Percentiles rank a stretch among this genome's conserved stretches.
Conservation (phyloP, 2,113 vertebrate genomes). For the Lutjanus erythropterus region DNA sequence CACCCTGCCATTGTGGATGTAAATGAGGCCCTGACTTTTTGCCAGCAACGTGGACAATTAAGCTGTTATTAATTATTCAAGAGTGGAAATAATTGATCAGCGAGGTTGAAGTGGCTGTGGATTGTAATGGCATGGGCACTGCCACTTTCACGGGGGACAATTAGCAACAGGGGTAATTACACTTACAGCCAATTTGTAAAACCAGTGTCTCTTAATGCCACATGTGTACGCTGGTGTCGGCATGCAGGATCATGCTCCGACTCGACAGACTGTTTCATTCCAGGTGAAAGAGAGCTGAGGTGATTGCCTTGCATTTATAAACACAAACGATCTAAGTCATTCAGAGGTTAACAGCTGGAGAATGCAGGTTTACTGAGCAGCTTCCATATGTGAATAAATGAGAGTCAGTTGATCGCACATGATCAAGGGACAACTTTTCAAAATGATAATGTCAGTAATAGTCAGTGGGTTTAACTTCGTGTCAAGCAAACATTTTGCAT, state of each 20-base stretch:
- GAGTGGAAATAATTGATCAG: constrained; percentile 77
- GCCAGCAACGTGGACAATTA: constrained; percentile 58
- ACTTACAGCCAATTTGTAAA: constrained; percentile 77
- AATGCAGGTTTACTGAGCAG: not conserved
- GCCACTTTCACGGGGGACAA: constrained; percentile 76
- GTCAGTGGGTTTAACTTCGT: too few species aligned
- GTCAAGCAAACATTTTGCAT: too few species aligned
- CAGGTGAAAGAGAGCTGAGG: not conserved
- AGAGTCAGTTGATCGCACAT: too few species aligned
- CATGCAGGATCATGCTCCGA: not conserved
- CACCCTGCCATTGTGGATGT: not conserved
- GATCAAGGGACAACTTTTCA: too few species aligned
- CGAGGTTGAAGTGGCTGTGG: constrained; percentile 68
- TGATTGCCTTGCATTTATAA: not conserved
- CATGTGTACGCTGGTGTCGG: constrained; percentile 12
- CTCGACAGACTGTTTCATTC: not conserved
- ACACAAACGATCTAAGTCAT: not conserved
- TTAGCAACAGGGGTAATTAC: constrained; percentile 84
- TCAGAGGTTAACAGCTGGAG: not conserved
- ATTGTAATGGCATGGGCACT: constrained; percentile 70
- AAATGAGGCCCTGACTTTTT: constrained; percentile 45
- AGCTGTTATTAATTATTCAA: constrained; percentile 75
- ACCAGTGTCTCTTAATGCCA: constrained; percentile 43
- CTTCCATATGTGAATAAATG: not conserved
- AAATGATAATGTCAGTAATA: too few species aligned